Conservation (phyloP, 2,888 invertebrate species). For the Hypomecis punctinalis region DNA sequence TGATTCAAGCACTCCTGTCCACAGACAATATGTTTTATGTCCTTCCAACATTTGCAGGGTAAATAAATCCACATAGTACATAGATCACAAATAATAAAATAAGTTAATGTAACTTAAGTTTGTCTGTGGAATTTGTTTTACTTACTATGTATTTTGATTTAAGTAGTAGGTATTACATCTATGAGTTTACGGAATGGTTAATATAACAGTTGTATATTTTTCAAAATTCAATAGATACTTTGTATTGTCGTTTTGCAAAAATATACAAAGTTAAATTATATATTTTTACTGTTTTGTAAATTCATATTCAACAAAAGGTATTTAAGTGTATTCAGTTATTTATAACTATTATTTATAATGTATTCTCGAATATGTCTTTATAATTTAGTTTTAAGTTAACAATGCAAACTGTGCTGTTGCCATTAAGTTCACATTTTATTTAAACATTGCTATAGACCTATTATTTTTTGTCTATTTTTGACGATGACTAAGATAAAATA, state of each 20-base stretch:
- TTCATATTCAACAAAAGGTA: slow-evolving; percentile 16
- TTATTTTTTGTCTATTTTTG: too few relatives aligned
- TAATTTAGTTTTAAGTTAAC: slow-evolving; percentile 24
- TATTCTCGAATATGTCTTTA: slow-evolving; percentile 27
- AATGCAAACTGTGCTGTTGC: slow-evolving; percentile 6
- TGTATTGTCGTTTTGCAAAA: neutral
- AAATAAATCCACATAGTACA: slow-evolving; percentile 62
- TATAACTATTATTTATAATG: slow-evolving; percentile 17
- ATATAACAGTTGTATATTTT: neutral
- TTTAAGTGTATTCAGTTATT: slow-evolving; percentile 19
- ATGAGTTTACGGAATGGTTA: slow-evolving; percentile 18
- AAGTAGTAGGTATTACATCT: slow-evolving; percentile 19
- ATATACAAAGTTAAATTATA: neutral
- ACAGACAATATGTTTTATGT: slow-evolving; percentile 35
- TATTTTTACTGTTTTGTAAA: slow-evolving; percentile 16
- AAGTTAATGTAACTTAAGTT: slow-evolving; percentile 42
- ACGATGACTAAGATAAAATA: too few relatives aligned
- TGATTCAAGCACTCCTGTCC: slow-evolving; percentile 33
- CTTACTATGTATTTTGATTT: slow-evolving; percentile 26
- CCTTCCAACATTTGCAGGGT: slow-evolving; percentile 65
- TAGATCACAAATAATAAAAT: slow-evolving; percentile 54
- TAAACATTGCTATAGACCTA: too few relatives aligned
- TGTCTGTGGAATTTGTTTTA: slow-evolving; percentile 59
- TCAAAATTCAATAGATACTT: neutral
- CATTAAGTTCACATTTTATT: neutral